Evolutionary conservation across 1,140 invertebrate genomes (phyloP), one percentile per base, ranked within the genome.

Genomic region (Scaptomyza montana): DNA sequence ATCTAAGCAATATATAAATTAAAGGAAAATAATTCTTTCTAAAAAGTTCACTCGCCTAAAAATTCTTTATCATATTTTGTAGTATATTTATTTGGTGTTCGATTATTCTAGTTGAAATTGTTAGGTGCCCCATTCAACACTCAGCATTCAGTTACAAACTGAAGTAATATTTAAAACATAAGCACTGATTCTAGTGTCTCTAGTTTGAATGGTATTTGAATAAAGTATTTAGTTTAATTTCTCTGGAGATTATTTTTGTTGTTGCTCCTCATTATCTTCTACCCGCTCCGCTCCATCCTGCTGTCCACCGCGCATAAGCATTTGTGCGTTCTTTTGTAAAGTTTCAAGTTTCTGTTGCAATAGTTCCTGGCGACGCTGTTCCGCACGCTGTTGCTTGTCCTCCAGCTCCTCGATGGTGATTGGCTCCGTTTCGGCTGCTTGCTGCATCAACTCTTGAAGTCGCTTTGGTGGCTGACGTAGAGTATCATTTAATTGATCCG

Each of bases 321-420:
- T 70, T 59, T 90, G 81, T 0, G 82, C 69, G 36, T 74, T 91
- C 53, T 82, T 90, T 50, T 87, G 81, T 43, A 91, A 89, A 13
- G 16, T 64, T 56, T 85, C 82, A 36, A 91, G 53, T 30, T 90
- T 91, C 33, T 90, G 81, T 25, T 91, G 90, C 71, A 91, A 70
- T 46, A 90, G 69, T 56, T 91, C 82, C 70, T 93, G 92, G 68
- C 95, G 93, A 59, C 95, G 92, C 43, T 93, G 93, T 80, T 95
- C 95, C 9, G 95, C 95, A 64, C 94, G 94, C n/a, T 94, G 94
- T 56, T 95, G 91, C 79, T 95, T 95, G 79, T 94, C 95, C 72
- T 95, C 93, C 16, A 96, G 92, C 36, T 94, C 93, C 16, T 94
- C 93, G 16, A 95, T 90, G 0, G 94, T 94, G 47, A 94, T 92